Percentiles rank a stretch among this genome's conserved stretches.
Conservation (phyloP, 37 sponge, comb jelly and placozoan genomes). For the Halichondria panicea region DNA sequence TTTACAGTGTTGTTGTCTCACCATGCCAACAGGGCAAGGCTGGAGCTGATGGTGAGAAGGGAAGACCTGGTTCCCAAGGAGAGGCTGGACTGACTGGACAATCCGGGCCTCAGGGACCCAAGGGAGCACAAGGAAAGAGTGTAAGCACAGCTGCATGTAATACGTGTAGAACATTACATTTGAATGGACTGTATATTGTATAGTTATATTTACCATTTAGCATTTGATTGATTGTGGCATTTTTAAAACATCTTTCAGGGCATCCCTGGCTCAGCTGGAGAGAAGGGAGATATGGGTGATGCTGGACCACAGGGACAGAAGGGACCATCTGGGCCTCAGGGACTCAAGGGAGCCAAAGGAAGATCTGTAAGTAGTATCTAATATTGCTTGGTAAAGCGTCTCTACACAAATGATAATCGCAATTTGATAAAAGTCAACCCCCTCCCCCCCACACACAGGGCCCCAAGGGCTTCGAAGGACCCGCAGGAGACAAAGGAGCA, state of each 20-base stretch:
- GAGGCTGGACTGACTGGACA: conserved; percentile 43
- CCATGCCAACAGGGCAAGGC: conserved; percentile 44
- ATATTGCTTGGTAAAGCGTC: neutral
- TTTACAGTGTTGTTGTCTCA: neutral
- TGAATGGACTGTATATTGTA: neutral
- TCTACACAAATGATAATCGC: neutral
- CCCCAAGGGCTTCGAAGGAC: conserved; percentile 15
- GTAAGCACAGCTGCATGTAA: conserved; percentile 24
- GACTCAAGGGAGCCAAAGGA: conserved; percentile 51
- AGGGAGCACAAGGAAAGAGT: conserved; percentile 63
- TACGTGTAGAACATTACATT: neutral
- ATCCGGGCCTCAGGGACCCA: conserved; percentile 53
- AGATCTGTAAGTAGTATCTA: conserved; percentile 2
- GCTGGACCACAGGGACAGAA: conserved; percentile 42
- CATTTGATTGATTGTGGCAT: neutral
- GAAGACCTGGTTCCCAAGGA: conserved; percentile 45
- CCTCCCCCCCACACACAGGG: conserved; percentile 8
- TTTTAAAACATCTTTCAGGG: conserved; percentile 51
- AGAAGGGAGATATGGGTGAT: conserved; percentile 45
- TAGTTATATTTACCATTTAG: too few relatives aligned
- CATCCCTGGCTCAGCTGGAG: conserved; percentile 28
- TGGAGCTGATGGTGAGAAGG: conserved; percentile 62
- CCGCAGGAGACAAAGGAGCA: conserved; percentile 30
- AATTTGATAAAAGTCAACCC: neutral
- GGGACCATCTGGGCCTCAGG: conserved; percentile 47